Evolutionary conservation across 2,113 vertebrate genomes (phyloP), one percentile per base, ranked within the genome.

Genomic region (Microcebus jonahi): DNA sequence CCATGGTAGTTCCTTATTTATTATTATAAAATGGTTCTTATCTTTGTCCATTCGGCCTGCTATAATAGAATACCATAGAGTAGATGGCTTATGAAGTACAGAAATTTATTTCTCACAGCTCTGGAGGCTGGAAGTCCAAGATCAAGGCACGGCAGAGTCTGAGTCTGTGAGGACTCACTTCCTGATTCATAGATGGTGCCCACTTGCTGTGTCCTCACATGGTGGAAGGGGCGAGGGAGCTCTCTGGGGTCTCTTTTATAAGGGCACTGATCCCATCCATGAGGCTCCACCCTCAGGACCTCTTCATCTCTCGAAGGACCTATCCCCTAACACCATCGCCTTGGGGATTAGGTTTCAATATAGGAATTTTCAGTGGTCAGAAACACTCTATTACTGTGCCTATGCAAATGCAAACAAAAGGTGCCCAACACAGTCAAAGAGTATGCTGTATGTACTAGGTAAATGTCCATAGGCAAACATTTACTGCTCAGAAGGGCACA

Each of bases 371-470:
- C 29, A 4, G 20, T 36, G 1, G 2, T 57, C 25, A 17, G 77
- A 45, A n/a, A 71, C 21, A 90, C n/a, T 75, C 17, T 36, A 25
- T 23, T 17, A 29, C 18, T 42, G 12, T 45, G 39, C 61, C 10
- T 25, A 4, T 2, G 9, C 18, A 59, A 70, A 61, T 7, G 5
- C 4, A 68, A 20, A 57, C 8, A 6, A 17, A 34, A 57, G 9
- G 7, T 7, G 3, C 31, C 18, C 9, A 18, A 2, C 1, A 57
- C 0, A 3, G 23, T 36, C 59, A 31, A 1, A 36, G 14, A 11
- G n/a, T 7, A 2, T 1, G 13, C 13, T 7, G 10, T 0, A 6
- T 6, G 7, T 2, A 59, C 25, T n/a, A 21, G 23, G 53, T n/a
- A 20, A 18, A n/a, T n/a, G 29, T 15, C 20, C 31, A 50, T 5